phyloP scores from a whole-genome alignment of 2,888 invertebrate genomes.

The Ochropleura plecta region DNA sequence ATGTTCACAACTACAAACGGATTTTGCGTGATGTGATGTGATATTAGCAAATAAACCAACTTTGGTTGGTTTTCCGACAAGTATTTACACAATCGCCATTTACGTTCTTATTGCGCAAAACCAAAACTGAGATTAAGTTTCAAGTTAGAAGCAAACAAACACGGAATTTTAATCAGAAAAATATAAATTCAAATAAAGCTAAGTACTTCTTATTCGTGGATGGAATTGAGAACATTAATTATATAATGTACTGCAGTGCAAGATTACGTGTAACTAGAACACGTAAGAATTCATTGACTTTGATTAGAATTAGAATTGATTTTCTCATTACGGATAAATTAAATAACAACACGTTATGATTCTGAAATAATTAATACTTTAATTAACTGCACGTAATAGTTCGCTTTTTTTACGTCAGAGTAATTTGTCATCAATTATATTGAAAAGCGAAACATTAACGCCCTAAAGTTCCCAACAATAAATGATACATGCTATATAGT shows the following conservation, averaged over 20 bases:
- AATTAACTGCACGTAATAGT: background rate
- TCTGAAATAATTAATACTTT: background rate
- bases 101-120: conserved; percentile 29
- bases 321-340: conserved; percentile 15
- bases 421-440: background rate
- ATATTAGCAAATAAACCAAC: conserved; percentile 39
- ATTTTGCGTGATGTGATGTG: conserved; percentile 16
- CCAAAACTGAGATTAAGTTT: conserved; percentile 32
- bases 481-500: background rate
- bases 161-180: conserved; percentile 46
- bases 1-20: conserved; percentile 32
- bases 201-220: conserved; percentile 28
- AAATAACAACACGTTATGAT: conserved; percentile 3
- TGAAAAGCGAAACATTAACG: background rate
- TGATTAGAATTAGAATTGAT: conserved; percentile 20
- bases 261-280: conserved; percentile 28
- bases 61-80: conserved; percentile 21
- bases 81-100: conserved; percentile 37
- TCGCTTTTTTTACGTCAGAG: background rate
- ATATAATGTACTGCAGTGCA: conserved; percentile 34
- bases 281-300: conserved; percentile 18
- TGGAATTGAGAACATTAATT: conserved; percentile 47
- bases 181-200: conserved; percentile 31
- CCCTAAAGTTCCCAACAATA: background rate
- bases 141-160: conserved; percentile 30